Percentiles rank a stretch among this genome's conserved stretches.
Evolutionary conservation across 2,888 invertebrate species (phyloP).

Genomic region (Polydrusus tereticollis): DNA sequence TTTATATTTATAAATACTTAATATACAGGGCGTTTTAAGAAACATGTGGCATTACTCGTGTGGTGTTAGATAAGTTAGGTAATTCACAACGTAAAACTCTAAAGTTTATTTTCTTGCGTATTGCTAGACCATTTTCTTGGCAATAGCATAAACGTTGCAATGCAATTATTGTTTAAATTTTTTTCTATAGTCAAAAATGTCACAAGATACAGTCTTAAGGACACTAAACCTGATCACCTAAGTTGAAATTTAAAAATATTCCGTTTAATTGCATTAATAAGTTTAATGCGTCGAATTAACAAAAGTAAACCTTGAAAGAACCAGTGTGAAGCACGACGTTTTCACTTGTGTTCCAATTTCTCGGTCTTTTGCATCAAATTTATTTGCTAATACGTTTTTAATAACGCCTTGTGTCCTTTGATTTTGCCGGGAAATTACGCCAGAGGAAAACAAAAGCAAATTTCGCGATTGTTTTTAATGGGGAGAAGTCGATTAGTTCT

Average conservation of each 20-base stretch:
- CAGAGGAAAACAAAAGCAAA: not conserved
- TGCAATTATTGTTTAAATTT: too few relatives aligned
- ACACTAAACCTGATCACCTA: not conserved
- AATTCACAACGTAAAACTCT: too few relatives aligned
- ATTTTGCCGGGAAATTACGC: not conserved
- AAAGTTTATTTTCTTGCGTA: too few relatives aligned
- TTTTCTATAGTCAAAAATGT: too few relatives aligned
- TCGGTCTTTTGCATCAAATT: constrained; percentile 16
- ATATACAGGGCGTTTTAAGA: too few relatives aligned
- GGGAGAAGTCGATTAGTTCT: not conserved
- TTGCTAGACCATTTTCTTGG: too few relatives aligned
- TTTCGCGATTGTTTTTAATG: not conserved
- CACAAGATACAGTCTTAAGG: not conserved
- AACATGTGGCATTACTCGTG: too few relatives aligned
- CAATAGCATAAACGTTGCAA: too few relatives aligned
- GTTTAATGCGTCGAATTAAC: constrained; percentile 9
- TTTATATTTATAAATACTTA: too few relatives aligned
- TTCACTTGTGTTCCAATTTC: constrained; percentile 31
- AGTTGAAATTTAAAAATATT: not conserved
- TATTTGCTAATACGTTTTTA: constrained; percentile 19
- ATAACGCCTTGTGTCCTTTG: not conserved
- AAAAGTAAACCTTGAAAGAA: constrained; percentile 28
- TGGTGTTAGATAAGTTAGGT: too few relatives aligned
- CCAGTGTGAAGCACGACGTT: constrained; percentile 7
- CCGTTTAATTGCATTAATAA: not conserved